A percentile compares a stretch with the other conserved stretches of the same genome.
Evolutionary conservation across 2,888 invertebrate species (phyloP).

Genomic region (Drosophila putrida): DNA sequence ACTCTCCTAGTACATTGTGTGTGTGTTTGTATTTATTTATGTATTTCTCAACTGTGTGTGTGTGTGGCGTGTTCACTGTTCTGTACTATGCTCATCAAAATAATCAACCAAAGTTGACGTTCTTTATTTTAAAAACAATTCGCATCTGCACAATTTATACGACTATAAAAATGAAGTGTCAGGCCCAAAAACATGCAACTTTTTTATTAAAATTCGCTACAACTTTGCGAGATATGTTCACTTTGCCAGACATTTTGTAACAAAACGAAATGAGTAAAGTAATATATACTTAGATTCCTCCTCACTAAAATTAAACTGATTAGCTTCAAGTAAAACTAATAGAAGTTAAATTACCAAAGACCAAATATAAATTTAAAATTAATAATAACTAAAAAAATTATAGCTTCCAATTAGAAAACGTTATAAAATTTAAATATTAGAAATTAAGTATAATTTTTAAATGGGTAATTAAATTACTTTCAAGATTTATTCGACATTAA

Average conservation of each 20-base stretch:
- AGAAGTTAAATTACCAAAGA: too few relatives aligned
- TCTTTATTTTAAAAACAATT: slow-evolving; percentile 63
- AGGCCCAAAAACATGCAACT: slow-evolving; percentile 45
- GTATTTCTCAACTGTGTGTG: not conserved
- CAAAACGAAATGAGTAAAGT: not conserved
- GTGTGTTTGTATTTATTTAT: slow-evolving; percentile 10
- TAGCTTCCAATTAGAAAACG: too few relatives aligned
- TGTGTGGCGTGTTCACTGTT: slow-evolving; percentile 64
- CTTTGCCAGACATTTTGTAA: not conserved
- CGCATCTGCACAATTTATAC: slow-evolving; percentile 64
- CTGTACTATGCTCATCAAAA: slow-evolving; percentile 69
- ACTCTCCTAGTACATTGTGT: slow-evolving; percentile 10
- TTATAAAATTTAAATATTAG: too few relatives aligned
- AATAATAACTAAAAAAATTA: too few relatives aligned
- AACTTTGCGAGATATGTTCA: not conserved
- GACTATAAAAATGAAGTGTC: slow-evolving; percentile 70
- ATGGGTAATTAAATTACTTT: too few relatives aligned
- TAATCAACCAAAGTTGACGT: slow-evolving; percentile 73
- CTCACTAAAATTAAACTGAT: too few relatives aligned
- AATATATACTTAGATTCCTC: not conserved
- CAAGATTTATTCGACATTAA: too few relatives aligned
- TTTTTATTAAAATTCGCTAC: slow-evolving; percentile 20
- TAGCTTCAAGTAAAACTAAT: too few relatives aligned
- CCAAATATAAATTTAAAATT: too few relatives aligned
- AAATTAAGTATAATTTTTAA: too few relatives aligned